A percentile compares a stretch with the other conserved stretches of the same genome.
Conservation (phyloP, 53 echinoderm and acorn worm species). For the Patiria pectinifera region DNA sequence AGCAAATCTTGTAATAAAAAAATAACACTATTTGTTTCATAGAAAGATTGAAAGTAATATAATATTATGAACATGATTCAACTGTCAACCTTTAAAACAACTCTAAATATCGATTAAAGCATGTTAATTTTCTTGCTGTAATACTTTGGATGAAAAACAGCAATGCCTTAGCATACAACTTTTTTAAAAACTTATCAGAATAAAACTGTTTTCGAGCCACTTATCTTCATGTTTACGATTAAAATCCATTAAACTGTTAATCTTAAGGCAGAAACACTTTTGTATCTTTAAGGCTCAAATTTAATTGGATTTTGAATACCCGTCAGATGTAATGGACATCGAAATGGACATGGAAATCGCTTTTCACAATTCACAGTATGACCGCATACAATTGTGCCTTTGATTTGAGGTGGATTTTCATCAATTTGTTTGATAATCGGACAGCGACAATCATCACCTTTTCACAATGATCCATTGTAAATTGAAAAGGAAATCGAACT, state of each 20-base stretch:
- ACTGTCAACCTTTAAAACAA: neutral
- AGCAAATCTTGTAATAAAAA: too few relatives aligned
- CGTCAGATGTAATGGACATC: neutral
- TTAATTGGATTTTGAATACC: too few relatives aligned
- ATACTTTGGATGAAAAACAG: slow-evolving; percentile 1
- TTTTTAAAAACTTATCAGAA: neutral
- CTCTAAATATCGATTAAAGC: neutral
- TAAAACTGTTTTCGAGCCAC: neutral
- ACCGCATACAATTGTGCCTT: slow-evolving; percentile 11
- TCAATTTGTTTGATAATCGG: slow-evolving; percentile 5
- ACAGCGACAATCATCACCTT: neutral
- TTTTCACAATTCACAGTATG: slow-evolving; percentile 3
- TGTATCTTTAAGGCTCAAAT: too few relatives aligned
- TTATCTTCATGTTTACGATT: too few relatives aligned
- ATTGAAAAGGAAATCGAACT: slow-evolving; percentile 12
- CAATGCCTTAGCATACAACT: neutral
- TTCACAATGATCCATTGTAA: slow-evolving; percentile 32
- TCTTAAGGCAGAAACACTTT: too few relatives aligned
- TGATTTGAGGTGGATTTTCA: neutral
- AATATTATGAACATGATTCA: neutral
- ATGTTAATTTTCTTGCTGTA: neutral
- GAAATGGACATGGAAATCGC: too few relatives aligned
- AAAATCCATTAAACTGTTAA: too few relatives aligned
- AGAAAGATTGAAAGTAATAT: neutral
- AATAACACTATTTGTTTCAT: too few relatives aligned